A percentile compares a stretch with the other conserved stretches of the same genome.
These are phyloP conservation scores for Galago senegalensis DNA, from an alignment of 2,797 vertebrate species.

Conservation along the genomic window DNA sequence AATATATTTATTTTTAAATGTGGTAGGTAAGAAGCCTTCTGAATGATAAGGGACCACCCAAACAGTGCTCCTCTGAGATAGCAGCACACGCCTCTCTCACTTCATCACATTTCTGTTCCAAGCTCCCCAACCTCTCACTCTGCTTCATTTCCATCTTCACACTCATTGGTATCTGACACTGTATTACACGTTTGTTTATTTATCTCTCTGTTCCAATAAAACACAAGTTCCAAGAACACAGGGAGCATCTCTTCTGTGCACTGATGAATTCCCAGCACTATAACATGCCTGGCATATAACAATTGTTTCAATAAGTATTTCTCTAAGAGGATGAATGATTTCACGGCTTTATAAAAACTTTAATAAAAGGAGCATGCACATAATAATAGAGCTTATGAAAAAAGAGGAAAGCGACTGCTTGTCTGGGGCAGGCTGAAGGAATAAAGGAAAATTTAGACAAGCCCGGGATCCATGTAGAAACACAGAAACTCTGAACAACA, in stretches of 20 bases:
- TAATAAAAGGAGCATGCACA: not conserved
- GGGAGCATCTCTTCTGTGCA: not conserved
- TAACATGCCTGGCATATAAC: not conserved
- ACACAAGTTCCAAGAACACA: not conserved
- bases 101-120: not conserved
- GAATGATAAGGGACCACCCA: not conserved
- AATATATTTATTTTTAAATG: not conserved
- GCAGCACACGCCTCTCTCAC: not conserved
- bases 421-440: constrained; percentile 12
- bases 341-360: constrained; percentile 34
- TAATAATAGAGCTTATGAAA: not conserved
- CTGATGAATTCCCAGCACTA: not conserved
- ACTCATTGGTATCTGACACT: not conserved
- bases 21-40: not conserved
- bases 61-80: not conserved
- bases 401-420: constrained; percentile 22
- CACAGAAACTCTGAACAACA: constrained; percentile 31
- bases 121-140: not conserved
- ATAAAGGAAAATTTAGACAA: constrained; percentile 44
- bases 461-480: not conserved
- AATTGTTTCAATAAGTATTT: constrained; percentile 33
- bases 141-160: not conserved
- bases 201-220: constrained; percentile 14
- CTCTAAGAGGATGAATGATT: constrained; percentile 43
- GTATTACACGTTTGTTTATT: not conserved